These are phyloP conservation scores for Hypercompe scribonia DNA, from an alignment of 2,888 invertebrate genomes.

Conservation along the genomic window DNA sequence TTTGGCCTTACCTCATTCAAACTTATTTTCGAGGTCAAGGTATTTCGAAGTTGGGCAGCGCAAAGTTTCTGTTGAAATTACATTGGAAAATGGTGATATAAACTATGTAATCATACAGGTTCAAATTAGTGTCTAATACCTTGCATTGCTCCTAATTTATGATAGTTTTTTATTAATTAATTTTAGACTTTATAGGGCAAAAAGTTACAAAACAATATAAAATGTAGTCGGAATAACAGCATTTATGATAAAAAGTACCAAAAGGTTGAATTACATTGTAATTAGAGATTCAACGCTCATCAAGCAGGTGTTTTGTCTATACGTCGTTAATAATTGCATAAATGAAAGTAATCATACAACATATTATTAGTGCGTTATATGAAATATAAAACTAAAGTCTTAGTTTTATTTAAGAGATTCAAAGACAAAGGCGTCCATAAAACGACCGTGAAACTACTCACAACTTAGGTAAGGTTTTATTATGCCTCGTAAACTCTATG, in stretches of 20 bases:
- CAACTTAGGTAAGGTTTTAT: slow-evolving; percentile 27
- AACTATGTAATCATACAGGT: too few species aligned
- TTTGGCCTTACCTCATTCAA: slow-evolving; percentile 21
- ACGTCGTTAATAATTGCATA: neutral
- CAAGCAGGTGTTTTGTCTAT: neutral
- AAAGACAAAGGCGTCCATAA: slow-evolving; percentile 26
- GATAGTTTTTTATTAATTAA: neutral
- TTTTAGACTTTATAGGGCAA: too few species aligned
- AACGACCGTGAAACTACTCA: slow-evolving; percentile 25
- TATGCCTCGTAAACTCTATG: slow-evolving; percentile 21
- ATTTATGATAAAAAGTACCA: too few species aligned
- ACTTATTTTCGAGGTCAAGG: slow-evolving; percentile 22
- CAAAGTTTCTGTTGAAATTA: slow-evolving; percentile 1
- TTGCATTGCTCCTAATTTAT: neutral
- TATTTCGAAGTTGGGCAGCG: slow-evolving; percentile 3
- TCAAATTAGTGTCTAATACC: too few species aligned
- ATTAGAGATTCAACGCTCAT: neutral
- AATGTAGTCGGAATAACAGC: too few species aligned
- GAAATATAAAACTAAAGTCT: slow-evolving; percentile 16
- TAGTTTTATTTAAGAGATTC: slow-evolving; percentile 26
- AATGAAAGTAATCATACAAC: slow-evolving; percentile 11
- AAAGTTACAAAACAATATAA: too few species aligned
- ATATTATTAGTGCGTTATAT: slow-evolving; percentile 4
- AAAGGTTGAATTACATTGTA: neutral
- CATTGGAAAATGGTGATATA: neutral